phyloP scores from a whole-genome alignment of 2,113 vertebrate genomes.

The Willisornis vidua region DNA sequence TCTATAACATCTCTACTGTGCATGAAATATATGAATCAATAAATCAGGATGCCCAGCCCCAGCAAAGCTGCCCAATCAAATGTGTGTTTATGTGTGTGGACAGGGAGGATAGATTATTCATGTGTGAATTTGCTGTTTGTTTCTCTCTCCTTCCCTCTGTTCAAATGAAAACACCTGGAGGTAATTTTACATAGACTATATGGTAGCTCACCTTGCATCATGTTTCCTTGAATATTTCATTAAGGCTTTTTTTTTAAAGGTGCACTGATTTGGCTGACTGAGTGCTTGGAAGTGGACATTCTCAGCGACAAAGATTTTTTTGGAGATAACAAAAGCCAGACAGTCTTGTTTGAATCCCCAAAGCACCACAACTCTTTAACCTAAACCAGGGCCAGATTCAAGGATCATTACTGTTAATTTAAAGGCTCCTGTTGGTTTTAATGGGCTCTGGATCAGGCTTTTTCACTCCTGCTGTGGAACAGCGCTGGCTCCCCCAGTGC shows the following conservation, averaged over 20 bases:
- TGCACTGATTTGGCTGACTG: not conserved
- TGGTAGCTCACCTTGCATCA: slow-evolving; percentile 31
- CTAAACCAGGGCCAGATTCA: slow-evolving; percentile 12
- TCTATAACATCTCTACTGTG: not conserved
- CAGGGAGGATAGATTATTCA: not conserved
- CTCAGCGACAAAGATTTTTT: not conserved
- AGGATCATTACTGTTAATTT: slow-evolving; percentile 41
- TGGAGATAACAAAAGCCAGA: not conserved
- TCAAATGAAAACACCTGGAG: slow-evolving; percentile 50
- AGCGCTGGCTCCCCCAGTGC: not conserved
- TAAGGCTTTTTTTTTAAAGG: slow-evolving; percentile 32
- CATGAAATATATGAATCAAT: not conserved
- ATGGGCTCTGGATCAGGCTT: slow-evolving; percentile 32
- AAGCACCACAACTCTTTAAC: not conserved
- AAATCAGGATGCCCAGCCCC: not conserved
- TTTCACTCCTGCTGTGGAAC: slow-evolving; percentile 21
- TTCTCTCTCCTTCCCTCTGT: slow-evolving; percentile 8
- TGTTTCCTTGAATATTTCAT: slow-evolving; percentile 70
- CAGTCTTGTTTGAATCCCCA: not conserved
- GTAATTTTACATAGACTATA: slow-evolving; percentile 48
- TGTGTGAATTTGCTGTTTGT: not conserved
- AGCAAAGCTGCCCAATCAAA: not conserved
- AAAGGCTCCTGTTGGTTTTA: slow-evolving; percentile 40
- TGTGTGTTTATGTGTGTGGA: too few relatives aligned
- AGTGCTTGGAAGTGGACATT: not conserved